Conservation (phyloP, 2,888 invertebrate genomes). For the Fragum sueziense region DNA sequence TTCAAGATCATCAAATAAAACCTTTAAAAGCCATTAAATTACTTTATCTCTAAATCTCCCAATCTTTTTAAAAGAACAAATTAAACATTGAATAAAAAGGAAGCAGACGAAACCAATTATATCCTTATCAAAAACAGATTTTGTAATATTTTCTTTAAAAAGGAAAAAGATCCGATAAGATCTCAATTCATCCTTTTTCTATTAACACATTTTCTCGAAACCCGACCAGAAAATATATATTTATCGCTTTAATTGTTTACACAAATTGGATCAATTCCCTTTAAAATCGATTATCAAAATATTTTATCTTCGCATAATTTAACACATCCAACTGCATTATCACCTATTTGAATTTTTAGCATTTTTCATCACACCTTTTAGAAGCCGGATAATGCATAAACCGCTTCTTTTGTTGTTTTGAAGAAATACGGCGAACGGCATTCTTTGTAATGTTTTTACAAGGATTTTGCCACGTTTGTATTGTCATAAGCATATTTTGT, state of each 20-base stretch:
- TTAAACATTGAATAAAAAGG: neutral
- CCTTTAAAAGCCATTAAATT: neutral
- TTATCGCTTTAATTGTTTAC: conserved; percentile 17
- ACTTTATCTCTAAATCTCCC: neutral
- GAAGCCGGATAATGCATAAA: neutral
- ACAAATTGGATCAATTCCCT: neutral
- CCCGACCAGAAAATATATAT: neutral
- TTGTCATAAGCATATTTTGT: neutral
- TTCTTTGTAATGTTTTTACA: neutral
- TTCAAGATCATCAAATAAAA: too few species aligned
- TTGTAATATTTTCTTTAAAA: neutral
- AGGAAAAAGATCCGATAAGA: neutral
- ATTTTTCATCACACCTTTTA: conserved; percentile 13
- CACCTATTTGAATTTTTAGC: conserved; percentile 20
- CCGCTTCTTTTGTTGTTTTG: neutral
- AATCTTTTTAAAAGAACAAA: neutral
- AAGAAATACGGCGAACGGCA: neutral
- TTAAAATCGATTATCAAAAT: conserved; percentile 16
- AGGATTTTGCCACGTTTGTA: neutral
- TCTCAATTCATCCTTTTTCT: neutral
- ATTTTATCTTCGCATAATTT: conserved; percentile 15
- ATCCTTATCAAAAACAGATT: neutral
- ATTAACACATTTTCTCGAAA: neutral
- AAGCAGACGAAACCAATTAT: neutral
- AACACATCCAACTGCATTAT: conserved; percentile 22